Percentiles rank a stretch among this genome's conserved stretches.
phyloP scores from a whole-genome alignment of 2,113 vertebrate genomes.

The Thalassoma bifasciatum region DNA sequence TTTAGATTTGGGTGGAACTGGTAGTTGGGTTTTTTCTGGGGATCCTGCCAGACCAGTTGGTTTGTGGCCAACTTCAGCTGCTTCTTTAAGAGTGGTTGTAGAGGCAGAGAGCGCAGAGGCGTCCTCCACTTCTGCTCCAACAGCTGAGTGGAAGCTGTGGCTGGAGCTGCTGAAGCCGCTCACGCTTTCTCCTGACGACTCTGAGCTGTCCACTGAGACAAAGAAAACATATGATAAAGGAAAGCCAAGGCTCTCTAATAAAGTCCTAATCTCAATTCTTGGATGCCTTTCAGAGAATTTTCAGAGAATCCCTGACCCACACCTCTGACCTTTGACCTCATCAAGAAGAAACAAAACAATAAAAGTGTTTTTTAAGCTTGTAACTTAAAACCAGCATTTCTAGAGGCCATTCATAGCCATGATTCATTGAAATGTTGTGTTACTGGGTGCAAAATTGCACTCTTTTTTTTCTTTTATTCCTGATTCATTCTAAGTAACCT shows the following conservation, averaged over 20 bases:
- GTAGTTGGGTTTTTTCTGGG: constrained; percentile 28
- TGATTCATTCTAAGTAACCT: background rate
- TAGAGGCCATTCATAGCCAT: background rate
- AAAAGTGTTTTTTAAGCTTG: background rate
- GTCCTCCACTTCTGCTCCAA: constrained; percentile 77
- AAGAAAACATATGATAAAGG: background rate
- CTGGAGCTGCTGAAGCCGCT: constrained; percentile 82
- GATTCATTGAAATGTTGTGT: background rate
- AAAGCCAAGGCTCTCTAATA: constrained; percentile 1
- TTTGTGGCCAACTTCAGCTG: constrained; percentile 28
- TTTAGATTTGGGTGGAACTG: constrained; percentile 50
- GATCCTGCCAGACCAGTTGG: constrained; percentile 24
- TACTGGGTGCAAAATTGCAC: background rate
- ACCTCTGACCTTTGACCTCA: constrained; percentile 11
- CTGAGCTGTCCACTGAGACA: constrained; percentile 82
- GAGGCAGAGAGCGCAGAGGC: constrained; percentile 52
- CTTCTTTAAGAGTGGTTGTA: constrained; percentile 50
- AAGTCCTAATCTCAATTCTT: background rate
- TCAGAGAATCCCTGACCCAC: background rate
- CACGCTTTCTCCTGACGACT: constrained; percentile 83
- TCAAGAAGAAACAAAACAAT: background rate
- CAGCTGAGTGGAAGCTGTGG: constrained; percentile 75
- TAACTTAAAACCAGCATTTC: background rate
- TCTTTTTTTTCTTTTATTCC: background rate
- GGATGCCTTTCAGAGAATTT: too few relatives aligned